Base-by-base conservation (phyloP, 2,888 invertebrate species). In the Drepanosiphum platanoidis region DNA sequence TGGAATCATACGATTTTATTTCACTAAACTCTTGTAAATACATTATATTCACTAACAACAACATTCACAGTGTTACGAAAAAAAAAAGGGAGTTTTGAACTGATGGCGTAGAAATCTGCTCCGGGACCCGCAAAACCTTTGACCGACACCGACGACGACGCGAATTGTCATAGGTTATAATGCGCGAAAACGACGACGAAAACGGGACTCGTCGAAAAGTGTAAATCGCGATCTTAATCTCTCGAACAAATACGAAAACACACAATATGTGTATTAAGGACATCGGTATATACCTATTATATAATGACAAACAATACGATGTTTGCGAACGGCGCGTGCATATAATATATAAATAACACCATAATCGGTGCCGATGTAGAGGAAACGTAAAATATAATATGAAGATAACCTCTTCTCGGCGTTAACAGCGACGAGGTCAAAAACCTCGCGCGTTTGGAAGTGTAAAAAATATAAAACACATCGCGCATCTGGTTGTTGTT, bases 361-460 rank as follows among this genome's bases (percentile, higher is more conserved):
- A 13, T 27, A 27, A 64, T 64, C n/a, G 30, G 27, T 30, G 64
- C 30, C 64, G 27, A 64, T 30, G 27, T 27, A 9, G 64, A 64
- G 30, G 64, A 64, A 64, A 64, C 13, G 64, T 27, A 27, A 7
- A n/a, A 27, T 27, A 11, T 27, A 27, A 11, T 27, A 30, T 22
- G 18, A 68, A 68, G 39, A 58, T 77, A 77, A 68, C 77, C 77
- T 84, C 68, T 77, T 75, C 46, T 36, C 34, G 18, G 46, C 83
- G 68, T 58, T 84, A 77, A 84, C 58, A 77, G 77, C 34, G 75
- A 64, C 74, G 84, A 77, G 84, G 84, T 84, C 75, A 77, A 84
- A 75, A 84, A 84, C 84, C 84, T 77, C 84, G n/a, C n/a, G n/a
- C n/a, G 71, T 58, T 82, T 42, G 71, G 42, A 72, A 72, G 72